These are phyloP conservation scores for Paracanthobrama guichenoti DNA, from an alignment of 2,113 vertebrate species.

Conservation along the genomic window DNA sequence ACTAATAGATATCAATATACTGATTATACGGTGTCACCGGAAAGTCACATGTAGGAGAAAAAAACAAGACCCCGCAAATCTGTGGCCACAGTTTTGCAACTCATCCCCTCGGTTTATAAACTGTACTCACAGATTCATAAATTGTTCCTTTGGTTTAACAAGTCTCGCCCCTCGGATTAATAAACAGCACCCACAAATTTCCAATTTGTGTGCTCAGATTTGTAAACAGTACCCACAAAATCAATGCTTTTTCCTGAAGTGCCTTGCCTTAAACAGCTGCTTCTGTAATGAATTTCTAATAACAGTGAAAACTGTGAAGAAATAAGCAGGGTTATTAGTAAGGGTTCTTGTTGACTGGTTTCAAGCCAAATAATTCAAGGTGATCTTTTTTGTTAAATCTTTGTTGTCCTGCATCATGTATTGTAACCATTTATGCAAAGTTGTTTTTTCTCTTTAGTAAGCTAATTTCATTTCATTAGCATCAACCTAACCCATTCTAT, in stretches of 20 bases:
- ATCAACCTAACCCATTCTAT: conserved; percentile 26
- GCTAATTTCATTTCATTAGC: conserved; percentile 37
- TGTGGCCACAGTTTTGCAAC: too few species aligned
- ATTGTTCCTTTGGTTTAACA: too few species aligned
- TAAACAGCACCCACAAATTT: too few species aligned
- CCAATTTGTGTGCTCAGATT: too few species aligned
- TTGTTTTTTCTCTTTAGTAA: conserved; percentile 3
- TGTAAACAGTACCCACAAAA: not conserved
- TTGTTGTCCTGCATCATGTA: not conserved
- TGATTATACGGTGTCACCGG: too few species aligned
- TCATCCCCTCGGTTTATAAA: too few species aligned
- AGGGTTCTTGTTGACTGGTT: not conserved
- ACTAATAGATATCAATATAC: not conserved
- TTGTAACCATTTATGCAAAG: conserved; percentile 1
- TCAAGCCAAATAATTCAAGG: not conserved
- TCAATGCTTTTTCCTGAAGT: not conserved
- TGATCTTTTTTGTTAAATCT: not conserved
- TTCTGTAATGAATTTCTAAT: not conserved
- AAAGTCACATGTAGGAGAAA: too few species aligned
- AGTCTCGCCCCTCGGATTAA: too few species aligned
- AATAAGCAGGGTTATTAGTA: not conserved
- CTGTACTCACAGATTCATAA: too few species aligned
- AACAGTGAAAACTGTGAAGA: not conserved
- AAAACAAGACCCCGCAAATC: too few species aligned
- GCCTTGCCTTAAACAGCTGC: not conserved